Conservation (phyloP, 2,888 invertebrate species). For the Dynastes hyllus region DNA sequence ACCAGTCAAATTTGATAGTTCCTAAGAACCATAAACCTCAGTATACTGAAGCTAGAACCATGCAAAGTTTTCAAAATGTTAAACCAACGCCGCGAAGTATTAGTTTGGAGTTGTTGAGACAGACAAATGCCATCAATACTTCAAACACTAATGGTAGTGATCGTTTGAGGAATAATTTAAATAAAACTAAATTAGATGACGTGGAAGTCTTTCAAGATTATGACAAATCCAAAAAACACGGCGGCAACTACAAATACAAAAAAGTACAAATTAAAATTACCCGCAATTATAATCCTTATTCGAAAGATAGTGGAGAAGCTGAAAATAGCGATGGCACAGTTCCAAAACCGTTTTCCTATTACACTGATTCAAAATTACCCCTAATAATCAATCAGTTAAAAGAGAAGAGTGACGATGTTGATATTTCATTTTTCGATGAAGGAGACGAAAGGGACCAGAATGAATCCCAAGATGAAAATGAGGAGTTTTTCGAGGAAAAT, state of each 20-base stretch:
- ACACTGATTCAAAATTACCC: conserved; percentile 63
- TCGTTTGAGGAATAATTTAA: neutral
- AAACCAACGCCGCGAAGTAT: conserved; percentile 47
- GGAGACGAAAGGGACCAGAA: conserved; percentile 8
- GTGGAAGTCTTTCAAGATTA: conserved; percentile 59
- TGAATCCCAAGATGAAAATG: neutral
- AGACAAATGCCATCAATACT: neutral
- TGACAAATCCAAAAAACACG: conserved; percentile 59
- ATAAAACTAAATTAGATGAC: conserved; percentile 42
- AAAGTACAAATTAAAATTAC: conserved; percentile 47
- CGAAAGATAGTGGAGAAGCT: conserved; percentile 47
- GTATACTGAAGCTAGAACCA: conserved; percentile 4
- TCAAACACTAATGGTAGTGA: neutral
- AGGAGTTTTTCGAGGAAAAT: too few species aligned
- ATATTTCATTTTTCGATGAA: conserved; percentile 37
- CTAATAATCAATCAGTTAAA: conserved; percentile 62
- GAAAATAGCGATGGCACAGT: conserved; percentile 61
- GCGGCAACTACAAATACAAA: conserved; percentile 60
- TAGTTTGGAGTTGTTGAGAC: conserved; percentile 36
- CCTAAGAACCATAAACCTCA: conserved; percentile 40
- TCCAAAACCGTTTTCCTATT: conserved; percentile 63
- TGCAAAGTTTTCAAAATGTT: conserved; percentile 3
- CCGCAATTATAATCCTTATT: conserved; percentile 30
- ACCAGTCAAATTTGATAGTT: conserved; percentile 15
- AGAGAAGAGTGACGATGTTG: conserved; percentile 49